These are phyloP conservation scores for Patella pellucida DNA, from an alignment of 2,888 invertebrate genomes.

Conservation along the genomic window DNA sequence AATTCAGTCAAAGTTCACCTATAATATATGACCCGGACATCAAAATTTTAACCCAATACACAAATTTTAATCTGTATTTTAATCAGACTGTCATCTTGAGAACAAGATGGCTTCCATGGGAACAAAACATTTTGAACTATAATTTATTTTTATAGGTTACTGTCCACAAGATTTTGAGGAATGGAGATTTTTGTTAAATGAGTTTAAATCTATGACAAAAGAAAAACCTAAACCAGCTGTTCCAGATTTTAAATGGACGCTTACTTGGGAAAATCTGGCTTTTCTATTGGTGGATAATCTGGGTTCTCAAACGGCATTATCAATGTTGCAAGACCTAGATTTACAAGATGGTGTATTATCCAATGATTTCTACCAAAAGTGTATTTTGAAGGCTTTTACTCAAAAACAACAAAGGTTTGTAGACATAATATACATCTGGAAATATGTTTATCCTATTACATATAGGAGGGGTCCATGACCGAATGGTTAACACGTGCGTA, in stretches of 20 bases:
- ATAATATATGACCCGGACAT: too few species aligned
- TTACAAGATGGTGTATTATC: conserved; percentile 34
- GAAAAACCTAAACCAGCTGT: background rate
- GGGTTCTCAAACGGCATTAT: conserved; percentile 41
- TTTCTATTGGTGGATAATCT: conserved; percentile 46
- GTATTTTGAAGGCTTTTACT: conserved; percentile 43
- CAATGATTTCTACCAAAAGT: conserved; percentile 45
- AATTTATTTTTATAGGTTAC: conserved; percentile 30
- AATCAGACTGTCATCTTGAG: too few species aligned
- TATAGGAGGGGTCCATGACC: too few species aligned
- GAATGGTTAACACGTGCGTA: too few species aligned
- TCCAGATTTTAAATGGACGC: conserved; percentile 31
- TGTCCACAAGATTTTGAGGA: conserved; percentile 42
- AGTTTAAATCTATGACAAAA: conserved; percentile 14
- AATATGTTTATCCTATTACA: background rate
- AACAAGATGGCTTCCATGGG: too few species aligned
- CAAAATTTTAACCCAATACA: too few species aligned
- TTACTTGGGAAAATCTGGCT: conserved; percentile 49
- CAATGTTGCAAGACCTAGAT: conserved; percentile 40
- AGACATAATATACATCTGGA: background rate
- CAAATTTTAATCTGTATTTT: too few species aligned
- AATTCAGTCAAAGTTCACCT: too few species aligned
- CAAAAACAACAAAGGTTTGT: conserved; percentile 50
- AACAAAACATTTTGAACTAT: too few species aligned
- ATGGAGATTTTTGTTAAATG: conserved; percentile 43